These are phyloP conservation scores for Biston betularia DNA, from an alignment of 2,888 invertebrate species.

Conservation along the genomic window DNA sequence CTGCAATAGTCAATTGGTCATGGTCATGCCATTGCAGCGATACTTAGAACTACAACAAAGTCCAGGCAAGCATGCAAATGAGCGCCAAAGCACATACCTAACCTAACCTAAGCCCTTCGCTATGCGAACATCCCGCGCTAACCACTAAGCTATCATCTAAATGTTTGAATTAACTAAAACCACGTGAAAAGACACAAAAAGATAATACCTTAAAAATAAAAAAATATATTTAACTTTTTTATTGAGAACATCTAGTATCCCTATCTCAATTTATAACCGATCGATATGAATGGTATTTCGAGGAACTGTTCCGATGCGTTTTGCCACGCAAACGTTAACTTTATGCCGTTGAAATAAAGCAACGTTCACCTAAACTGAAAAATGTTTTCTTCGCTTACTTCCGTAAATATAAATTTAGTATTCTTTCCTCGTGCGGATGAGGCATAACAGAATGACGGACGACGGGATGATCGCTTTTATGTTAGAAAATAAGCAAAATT, in stretches of 20 bases:
- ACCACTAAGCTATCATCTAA: too few relatives aligned
- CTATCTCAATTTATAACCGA: slow-evolving; percentile 4
- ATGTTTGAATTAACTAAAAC: background rate
- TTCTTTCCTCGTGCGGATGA: slow-evolving; percentile 24
- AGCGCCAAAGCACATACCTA: too few relatives aligned
- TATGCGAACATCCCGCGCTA: too few relatives aligned
- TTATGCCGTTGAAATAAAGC: slow-evolving; percentile 2
- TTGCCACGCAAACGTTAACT: slow-evolving; percentile 7
- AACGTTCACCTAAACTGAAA: background rate
- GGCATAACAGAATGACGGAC: slow-evolving; percentile 29
- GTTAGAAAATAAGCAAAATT: slow-evolving; percentile 13
- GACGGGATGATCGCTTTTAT: slow-evolving; percentile 28
- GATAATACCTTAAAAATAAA: background rate
- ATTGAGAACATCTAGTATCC: slow-evolving; percentile 1
- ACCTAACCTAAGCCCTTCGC: too few relatives aligned
- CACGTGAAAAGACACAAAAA: background rate
- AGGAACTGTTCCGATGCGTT: background rate
- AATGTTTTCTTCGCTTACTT: slow-evolving; percentile 25
- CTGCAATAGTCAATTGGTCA: too few relatives aligned
- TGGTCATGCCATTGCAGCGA: too few relatives aligned
- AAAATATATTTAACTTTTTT: slow-evolving; percentile 1
- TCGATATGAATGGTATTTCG: slow-evolving; percentile 20
- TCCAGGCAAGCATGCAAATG: too few relatives aligned
- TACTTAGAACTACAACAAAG: too few relatives aligned
- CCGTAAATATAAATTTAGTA: slow-evolving; percentile 33